Conservation (phyloP, 2,888 invertebrate genomes). For the Agrotis clavis region DNA sequence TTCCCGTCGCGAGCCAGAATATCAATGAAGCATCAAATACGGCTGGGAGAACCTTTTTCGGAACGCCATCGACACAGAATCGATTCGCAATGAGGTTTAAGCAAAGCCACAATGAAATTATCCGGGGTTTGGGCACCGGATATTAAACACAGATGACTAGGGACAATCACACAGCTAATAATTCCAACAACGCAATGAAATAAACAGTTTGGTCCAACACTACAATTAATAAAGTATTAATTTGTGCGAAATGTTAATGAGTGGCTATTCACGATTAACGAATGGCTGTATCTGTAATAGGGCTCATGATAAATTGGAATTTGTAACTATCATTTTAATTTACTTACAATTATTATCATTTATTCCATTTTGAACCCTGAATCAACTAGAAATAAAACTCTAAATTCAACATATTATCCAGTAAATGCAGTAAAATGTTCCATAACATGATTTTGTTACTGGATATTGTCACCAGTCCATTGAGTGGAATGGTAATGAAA, state of each 20-base stretch:
- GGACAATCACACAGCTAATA: conserved; percentile 67
- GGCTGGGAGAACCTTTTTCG: conserved; percentile 61
- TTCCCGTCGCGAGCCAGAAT: conserved; percentile 66
- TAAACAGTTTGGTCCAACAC: conserved; percentile 32
- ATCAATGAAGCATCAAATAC: conserved; percentile 71
- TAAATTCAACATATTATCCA: neutral
- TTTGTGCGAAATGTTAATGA: conserved; percentile 28
- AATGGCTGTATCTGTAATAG: conserved; percentile 6
- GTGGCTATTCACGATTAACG: conserved; percentile 1
- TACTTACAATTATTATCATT: conserved; percentile 3
- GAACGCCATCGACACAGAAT: conserved; percentile 67
- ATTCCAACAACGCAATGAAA: conserved; percentile 57
- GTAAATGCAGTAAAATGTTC: neutral
- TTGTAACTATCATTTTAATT: conserved; percentile 2
- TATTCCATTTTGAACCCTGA: neutral
- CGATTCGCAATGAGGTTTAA: conserved; percentile 68
- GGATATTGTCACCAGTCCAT: conserved; percentile 59
- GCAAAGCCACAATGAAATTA: conserved; percentile 72
- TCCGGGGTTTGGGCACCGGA: conserved; percentile 65
- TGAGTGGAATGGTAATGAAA: conserved; percentile 69
- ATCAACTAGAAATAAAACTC: neutral
- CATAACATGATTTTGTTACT: conserved; percentile 16
- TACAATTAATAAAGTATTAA: conserved; percentile 38
- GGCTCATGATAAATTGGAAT: conserved; percentile 1
- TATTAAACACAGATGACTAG: conserved; percentile 71